A percentile compares a stretch with the other conserved stretches of the same genome.
phyloP scores from a whole-genome alignment of 2,113 vertebrate species.

The Mus musculus region GRCm39 chr11:72414501-72415000 shows the following conservation, averaged over 20 bases:
- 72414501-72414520: neutral
- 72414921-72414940: neutral
- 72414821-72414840: neutral
- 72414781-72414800: no score
- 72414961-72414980: neutral
- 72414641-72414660: neutral
- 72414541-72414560: neutral
- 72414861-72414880: neutral
- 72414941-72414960: constrained; percentile 46
- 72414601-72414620: neutral
- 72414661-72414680: neutral
- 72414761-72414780: neutral
- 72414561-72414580: no score
- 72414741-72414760: neutral
- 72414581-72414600: neutral
- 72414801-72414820: neutral
- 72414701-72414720: neutral
- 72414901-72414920: neutral
- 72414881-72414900: neutral
- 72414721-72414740: neutral
- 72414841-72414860: neutral
- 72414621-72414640: neutral
- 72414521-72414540: neutral
- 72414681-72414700: neutral
- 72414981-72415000: constrained; percentile 60